Base-by-base conservation (phyloP, 2,797 vertebrate genomes). In the Notoglanidium macrostoma region DNA sequence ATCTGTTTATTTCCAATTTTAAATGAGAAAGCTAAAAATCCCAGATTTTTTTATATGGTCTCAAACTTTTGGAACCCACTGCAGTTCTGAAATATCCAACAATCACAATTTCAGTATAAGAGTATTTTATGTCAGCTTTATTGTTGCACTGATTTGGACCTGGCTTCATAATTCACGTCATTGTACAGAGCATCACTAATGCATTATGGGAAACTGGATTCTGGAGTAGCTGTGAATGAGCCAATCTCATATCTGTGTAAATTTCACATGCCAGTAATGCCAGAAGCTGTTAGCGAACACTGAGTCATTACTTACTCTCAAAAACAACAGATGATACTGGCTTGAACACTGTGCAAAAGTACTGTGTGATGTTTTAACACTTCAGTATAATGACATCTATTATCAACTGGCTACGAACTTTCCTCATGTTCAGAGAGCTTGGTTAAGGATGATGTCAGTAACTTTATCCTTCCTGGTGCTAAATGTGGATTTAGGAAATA, bases 241-340 rank as follows among this genome's bases (percentile, higher is more conserved):
- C 59, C 79, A 49, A 49, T 81, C 26, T 1, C 59, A 63, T 81
- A 81, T 63, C 23, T 79, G 23, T 79, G 46, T 82, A 65, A 14
- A 46, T 65, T 40, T 49, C 1, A 5, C 32, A 57, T 84, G 51
- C 51, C 82, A 70, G 65, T 65, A 55, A 6, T 55, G 46, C 26
- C 87, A 85, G 40, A 84, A 88, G 59, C 83, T 59, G 74, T 85
- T 61, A 72, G 72, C 9, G 81, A 73, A 84, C 79, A 86, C 11
- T 85, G 89, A 91, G 80, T 89, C 87, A 91, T 86, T 29, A 19
- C 68, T 54, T 74, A 68, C 83, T 83, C 57, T 85, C 83, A 77
- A 85, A 87, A 89, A 83, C 88, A 89, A 88, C 63, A 81, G 72
- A 86, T 85, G 82, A 59, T 55, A 55, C 63, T 51, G 32, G 26